Evolutionary conservation across 2,797 vertebrate species (phyloP), one percentile per base, ranked within the genome.

Genomic region (Acanthornis magna): DNA sequence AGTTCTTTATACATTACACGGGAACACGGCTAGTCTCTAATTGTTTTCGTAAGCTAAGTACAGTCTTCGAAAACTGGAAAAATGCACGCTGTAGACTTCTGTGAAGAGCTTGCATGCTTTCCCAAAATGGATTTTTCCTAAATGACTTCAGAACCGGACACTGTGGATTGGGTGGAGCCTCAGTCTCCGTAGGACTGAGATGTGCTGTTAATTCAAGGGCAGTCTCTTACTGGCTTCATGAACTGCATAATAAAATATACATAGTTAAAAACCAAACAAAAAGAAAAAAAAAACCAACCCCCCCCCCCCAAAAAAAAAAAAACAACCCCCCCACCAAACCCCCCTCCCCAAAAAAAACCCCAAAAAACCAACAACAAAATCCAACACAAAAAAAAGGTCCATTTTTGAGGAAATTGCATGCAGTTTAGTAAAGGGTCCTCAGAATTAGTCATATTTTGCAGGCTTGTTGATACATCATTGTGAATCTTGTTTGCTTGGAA

Each of bases 181-280:
- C 16, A 54, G 63, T 70, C 88, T 89, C 85, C 17, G 55, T 72
- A 71, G 66, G 60, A 70, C 47, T 76, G 62, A 93, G 73, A 29
- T 53, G 43, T 25, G 63, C 82, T 54, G 53, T 86, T 96, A 86
- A 86, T 91, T 95, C 89, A 93, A 93, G 94, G 92, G 57, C 79
- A 71, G 63, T 53, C 55, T 86, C 87, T 55, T 48, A 57, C 4
- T 34, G 66, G 79, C 66, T 91, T 75, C 38, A 61, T 65, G 70
- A 93, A 78, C 81, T 87, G 87, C 68, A 81, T 84, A 67, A 85
- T 77, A 78, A 96, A 95, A 76, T 38, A 26, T 57, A 40, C 5
- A 9, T 4, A 47, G 25, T 48, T 6, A 5, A 22, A 7, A n/a
- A 66, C 40, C 5, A 40, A 40, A 40, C 40, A 40, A 40, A 36